A percentile compares a stretch with the other conserved stretches of the same genome.
phyloP scores from a whole-genome alignment of 2,113 vertebrate genomes.

The Aramus guarauna region DNA sequence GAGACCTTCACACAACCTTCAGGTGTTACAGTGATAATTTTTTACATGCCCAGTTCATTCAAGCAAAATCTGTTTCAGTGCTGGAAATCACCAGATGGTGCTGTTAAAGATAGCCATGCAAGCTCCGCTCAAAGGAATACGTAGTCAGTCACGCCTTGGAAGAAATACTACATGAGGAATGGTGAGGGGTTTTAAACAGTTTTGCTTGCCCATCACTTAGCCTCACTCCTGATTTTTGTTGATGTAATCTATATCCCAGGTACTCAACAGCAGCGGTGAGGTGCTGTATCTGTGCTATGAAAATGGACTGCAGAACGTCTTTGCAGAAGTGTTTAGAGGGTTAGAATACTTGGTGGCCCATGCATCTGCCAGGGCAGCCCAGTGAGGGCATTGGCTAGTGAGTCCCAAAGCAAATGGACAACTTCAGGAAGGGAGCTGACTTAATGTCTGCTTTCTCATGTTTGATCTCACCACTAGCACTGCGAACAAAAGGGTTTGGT shows the following conservation, averaged over 20 bases:
- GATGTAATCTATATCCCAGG: not conserved
- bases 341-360: not conserved
- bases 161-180: not conserved
- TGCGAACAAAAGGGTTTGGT: not conserved
- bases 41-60: not conserved
- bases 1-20: not conserved
- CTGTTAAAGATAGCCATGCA: conserved; percentile 19
- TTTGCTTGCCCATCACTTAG: not conserved
- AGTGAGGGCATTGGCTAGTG: accelerated
- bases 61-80: not conserved
- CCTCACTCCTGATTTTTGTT: not conserved
- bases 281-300: not conserved
- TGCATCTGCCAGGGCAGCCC: not conserved
- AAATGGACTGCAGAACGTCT: not conserved
- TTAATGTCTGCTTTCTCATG: not conserved
- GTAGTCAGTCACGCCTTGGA: not conserved
- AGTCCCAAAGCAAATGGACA: accelerated
- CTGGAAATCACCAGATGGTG: conserved; percentile 24
- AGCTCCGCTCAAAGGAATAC: not conserved
- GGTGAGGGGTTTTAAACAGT: not conserved
- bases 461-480: not conserved
- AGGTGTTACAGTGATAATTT: not conserved
- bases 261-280: accelerated
- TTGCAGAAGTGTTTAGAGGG: not conserved
- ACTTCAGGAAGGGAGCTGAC: not conserved